These are phyloP conservation scores for Paragorgia papillata DNA, from an alignment of 92 coral and sea anemone genomes.

Conservation along the genomic window DNA sequence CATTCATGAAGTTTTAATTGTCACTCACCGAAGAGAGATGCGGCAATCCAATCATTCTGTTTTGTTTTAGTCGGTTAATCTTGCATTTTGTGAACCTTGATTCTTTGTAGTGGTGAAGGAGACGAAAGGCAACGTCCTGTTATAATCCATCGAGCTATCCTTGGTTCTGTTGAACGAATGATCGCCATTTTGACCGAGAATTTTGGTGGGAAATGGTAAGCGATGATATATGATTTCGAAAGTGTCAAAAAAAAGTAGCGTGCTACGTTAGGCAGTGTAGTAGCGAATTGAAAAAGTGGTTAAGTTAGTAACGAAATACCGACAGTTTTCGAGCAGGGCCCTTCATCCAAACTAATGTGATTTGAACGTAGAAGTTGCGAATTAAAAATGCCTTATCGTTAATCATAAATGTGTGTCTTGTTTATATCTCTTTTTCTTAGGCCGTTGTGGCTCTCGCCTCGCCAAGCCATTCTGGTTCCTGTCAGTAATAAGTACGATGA, in stretches of 20 bases:
- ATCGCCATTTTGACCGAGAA: constrained; percentile 96
- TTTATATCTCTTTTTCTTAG: too few species aligned
- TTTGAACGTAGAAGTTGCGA: too few species aligned
- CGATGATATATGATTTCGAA: background rate
- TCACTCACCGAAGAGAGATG: background rate
- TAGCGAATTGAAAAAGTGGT: too few species aligned
- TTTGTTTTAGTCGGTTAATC: background rate
- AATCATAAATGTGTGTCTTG: too few species aligned
- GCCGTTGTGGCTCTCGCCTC: constrained; percentile 98
- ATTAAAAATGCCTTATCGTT: too few species aligned
- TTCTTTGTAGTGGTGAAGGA: constrained; percentile 82
- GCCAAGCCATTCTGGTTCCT: constrained; percentile 86
- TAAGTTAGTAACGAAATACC: too few species aligned
- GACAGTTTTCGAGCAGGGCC: too few species aligned
- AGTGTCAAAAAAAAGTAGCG: too few species aligned
- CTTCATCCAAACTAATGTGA: too few species aligned
- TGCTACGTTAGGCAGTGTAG: too few species aligned
- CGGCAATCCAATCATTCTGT: background rate
- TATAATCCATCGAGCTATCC: constrained; percentile 92
- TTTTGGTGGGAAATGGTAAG: constrained; percentile 97
- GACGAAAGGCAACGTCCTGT: constrained; percentile 95
- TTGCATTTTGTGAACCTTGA: background rate
- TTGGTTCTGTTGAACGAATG: constrained; percentile 99
- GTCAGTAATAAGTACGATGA: constrained; percentile 88
- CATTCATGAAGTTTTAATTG: background rate